Evolutionary conservation across 2,797 vertebrate species (phyloP).

Genomic region (Rhabdophis nuchalis): DNA sequence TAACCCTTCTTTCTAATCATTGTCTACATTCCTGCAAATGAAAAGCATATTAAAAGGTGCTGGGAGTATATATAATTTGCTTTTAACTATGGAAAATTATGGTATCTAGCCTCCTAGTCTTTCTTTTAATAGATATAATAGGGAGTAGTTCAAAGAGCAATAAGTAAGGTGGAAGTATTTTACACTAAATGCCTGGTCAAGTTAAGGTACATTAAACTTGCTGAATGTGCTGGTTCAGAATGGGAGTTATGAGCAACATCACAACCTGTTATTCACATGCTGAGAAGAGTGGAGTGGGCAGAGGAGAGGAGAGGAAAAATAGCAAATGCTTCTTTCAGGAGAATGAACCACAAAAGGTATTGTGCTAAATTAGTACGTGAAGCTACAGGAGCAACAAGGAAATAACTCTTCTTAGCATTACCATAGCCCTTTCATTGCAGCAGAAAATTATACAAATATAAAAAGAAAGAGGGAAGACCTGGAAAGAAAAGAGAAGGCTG

Average conservation of each 20-base stretch:
- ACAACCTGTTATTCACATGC: not conserved
- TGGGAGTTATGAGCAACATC: not conserved
- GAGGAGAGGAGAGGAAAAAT: not conserved
- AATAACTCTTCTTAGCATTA: not conserved
- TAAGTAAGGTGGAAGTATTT: not conserved
- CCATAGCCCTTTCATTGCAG: not conserved
- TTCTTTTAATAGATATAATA: not conserved
- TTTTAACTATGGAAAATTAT: not conserved
- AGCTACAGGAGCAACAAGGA: not conserved
- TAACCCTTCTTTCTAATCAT: slow-evolving; percentile 13
- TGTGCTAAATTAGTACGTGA: not conserved
- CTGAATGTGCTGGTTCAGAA: not conserved
- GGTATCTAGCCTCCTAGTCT: not conserved
- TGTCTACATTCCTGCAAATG: not conserved
- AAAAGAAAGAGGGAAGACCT: not conserved
- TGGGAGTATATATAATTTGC: slow-evolving; percentile 1
- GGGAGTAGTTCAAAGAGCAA: not conserved
- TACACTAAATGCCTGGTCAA: not conserved
- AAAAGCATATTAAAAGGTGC: slow-evolving; percentile 2
- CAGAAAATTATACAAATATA: not conserved
- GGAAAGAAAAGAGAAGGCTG: not conserved
- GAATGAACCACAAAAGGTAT: not conserved
- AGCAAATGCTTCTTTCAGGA: not conserved
- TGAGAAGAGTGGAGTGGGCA: not conserved
- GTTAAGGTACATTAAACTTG: not conserved